Evolutionary conservation across 2,888 invertebrate genomes (phyloP), one percentile per base, ranked within the genome.

Genomic region (Holacanthella duospinosa): DNA sequence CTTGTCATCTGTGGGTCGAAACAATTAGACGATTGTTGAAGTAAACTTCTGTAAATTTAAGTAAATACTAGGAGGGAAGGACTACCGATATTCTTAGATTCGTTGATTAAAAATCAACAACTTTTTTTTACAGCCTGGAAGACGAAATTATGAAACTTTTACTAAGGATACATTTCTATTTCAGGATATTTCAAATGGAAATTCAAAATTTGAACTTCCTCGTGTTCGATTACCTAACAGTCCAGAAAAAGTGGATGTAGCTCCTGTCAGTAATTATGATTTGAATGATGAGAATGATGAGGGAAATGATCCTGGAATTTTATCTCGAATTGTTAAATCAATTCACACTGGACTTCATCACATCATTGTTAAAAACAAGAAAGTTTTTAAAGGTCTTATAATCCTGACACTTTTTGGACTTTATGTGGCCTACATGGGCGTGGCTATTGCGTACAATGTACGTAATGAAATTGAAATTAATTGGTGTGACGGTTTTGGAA

Each of bases 401-500:
- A 6, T 55, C 12, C 19, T 29, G 29, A 55, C 29, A 12, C 55
- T 29, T 4, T 12, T 26, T 16, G 36, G 6, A 16, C 44, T 59
- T 2, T 71, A 66, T 64, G 66, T 67, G 43, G 70, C 66, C 12
- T 72, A 70, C 48, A 59, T 72, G 2, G 61, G 63, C n/a, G 57
- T 63, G 0, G 68, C 70, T 9, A 62, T 71, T 28, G 60, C 44
- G 3, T 62, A 69, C 43, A 57, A 62, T 12, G 54, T 63, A 0
- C 43, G 63, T n/a, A 61, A 71, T 43, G 53, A 64, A 1, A 55
- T 67, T 0, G 9, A 58, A 2, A 65, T 74, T 55, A 71, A 74
- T 36, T 78, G 75, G 74, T 89, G 89, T 74, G 75, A 82, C 59
- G 89, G 89, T 0, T 85, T 86, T 70, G 89, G 89, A 48, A 83